phyloP scores from a whole-genome alignment of 2,888 invertebrate species.

The Drosophila austrosaltans region DNA sequence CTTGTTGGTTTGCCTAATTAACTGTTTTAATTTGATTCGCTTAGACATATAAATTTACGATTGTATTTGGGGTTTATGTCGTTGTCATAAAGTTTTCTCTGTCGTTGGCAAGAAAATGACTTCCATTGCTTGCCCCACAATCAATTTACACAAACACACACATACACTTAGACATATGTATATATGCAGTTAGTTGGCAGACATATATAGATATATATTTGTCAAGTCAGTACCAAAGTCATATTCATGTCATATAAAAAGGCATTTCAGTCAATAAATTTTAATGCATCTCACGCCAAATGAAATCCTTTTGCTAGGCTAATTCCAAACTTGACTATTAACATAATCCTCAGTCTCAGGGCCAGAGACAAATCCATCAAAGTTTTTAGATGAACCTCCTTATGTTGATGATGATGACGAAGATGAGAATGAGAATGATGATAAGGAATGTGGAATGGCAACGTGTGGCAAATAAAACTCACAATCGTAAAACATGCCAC shows the following conservation, averaged over 20 bases:
- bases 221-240: neutral
- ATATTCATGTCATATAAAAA: constrained; percentile 40
- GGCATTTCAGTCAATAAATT: constrained; percentile 62
- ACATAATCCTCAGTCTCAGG: constrained; percentile 51
- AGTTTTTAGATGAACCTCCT: constrained; percentile 54
- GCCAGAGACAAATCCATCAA: constrained; percentile 56
- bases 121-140: constrained; percentile 40
- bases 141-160: constrained; percentile 48
- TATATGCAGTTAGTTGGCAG: constrained; percentile 32
- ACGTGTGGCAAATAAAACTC: constrained; percentile 65
- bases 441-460: constrained; percentile 31
- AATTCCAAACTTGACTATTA: constrained; percentile 58
- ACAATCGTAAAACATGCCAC: constrained; percentile 57
- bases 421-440: constrained; percentile 7
- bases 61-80: constrained; percentile 57
- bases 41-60: constrained; percentile 53
- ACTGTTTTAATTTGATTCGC: constrained; percentile 57
- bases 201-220: neutral
- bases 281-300: constrained; percentile 60
- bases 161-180: neutral
- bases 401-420: constrained; percentile 13
- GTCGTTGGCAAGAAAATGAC: constrained; percentile 37
- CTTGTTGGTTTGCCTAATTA: constrained; percentile 7
- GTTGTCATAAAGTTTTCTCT: constrained; percentile 52
- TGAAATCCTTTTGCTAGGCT: constrained; percentile 53